Conservation (phyloP, 2,888 invertebrate species). For the Ophraella communa region DNA sequence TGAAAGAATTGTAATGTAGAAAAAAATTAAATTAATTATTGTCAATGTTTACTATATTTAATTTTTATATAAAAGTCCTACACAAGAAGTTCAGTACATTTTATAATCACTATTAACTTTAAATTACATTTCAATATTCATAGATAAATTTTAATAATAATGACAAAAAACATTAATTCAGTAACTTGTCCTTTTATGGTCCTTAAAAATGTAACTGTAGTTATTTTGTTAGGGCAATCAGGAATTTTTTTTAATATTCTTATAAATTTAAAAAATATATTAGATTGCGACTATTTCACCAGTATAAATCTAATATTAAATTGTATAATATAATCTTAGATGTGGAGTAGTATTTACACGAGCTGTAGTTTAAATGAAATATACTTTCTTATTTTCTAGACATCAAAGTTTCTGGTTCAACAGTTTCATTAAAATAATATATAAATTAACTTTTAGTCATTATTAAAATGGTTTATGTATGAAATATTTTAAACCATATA, state of each 20-base stretch:
- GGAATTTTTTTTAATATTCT: background rate
- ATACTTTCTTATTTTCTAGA: background rate
- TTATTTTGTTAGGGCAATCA: background rate
- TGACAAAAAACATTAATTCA: background rate
- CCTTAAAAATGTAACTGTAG: background rate
- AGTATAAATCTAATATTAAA: no score
- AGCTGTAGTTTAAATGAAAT: background rate
- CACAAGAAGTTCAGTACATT: no score
- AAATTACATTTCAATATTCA: no score
- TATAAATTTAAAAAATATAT: no score
- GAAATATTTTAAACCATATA: background rate
- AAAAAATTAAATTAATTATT: no score
- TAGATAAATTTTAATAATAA: background rate
- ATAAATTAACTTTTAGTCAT: background rate
- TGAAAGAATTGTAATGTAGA: no score
- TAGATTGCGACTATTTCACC: no score
- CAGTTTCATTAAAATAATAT: background rate
- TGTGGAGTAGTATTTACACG: background rate
- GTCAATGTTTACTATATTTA: no score
- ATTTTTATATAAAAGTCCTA: no score
- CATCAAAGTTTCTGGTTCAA: background rate
- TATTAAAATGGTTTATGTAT: background rate
- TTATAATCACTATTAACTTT: no score
- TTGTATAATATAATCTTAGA: background rate
- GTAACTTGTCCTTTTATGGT: constrained; percentile 21